Percentiles rank a stretch among this genome's conserved stretches.
Evolutionary conservation across 2,888 invertebrate species (phyloP).

Genomic region (Diarsia mendica): DNA sequence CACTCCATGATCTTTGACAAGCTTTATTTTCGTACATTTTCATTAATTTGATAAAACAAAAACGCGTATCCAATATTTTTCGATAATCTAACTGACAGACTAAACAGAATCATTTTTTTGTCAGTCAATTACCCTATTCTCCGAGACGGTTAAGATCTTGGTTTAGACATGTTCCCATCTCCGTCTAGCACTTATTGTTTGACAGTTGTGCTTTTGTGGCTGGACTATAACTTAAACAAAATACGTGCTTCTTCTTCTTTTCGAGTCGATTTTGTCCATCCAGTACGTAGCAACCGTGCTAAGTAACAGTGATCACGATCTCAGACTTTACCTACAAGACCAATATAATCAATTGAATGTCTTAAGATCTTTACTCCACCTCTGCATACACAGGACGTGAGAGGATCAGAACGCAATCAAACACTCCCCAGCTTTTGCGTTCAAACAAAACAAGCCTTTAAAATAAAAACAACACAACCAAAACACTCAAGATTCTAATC

Average conservation of each 20-base stretch:
- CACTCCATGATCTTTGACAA: too few species aligned
- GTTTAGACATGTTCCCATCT: neutral
- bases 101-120: too few species aligned
- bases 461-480: neutral
- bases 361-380: neutral
- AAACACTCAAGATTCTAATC: constrained; percentile 4
- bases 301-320: neutral
- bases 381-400: neutral
- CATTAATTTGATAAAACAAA: too few species aligned
- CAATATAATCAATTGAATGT: neutral
- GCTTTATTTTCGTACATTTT: too few species aligned
- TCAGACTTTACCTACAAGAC: neutral
- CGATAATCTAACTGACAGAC: too few species aligned
- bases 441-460: neutral
- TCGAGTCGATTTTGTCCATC: too few species aligned
- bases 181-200: neutral
- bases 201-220: neutral
- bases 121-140: too few species aligned
- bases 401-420: too few species aligned
- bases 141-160: neutral
- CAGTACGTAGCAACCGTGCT: too few species aligned
- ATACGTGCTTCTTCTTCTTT: too few species aligned
- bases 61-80: too few species aligned
- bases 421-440: neutral
- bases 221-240: neutral